These are phyloP conservation scores for Unio delphinus DNA, from an alignment of 2,888 invertebrate genomes.

Conservation along the genomic window DNA sequence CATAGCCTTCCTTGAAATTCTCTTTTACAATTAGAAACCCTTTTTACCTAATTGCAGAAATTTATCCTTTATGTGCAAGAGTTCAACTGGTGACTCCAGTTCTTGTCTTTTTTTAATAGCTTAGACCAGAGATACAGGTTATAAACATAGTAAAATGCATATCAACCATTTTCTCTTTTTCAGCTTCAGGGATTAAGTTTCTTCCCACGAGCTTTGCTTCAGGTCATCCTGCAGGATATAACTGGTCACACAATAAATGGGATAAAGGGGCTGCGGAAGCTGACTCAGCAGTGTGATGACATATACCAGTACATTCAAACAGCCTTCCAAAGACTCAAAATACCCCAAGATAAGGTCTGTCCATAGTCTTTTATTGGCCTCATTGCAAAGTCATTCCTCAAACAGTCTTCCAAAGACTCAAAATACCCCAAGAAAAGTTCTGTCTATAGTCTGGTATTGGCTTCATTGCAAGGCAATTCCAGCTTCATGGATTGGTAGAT, in stretches of 20 bases:
- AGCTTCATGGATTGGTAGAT: not conserved
- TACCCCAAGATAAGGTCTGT: conserved; percentile 73
- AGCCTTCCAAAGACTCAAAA: conserved; percentile 78
- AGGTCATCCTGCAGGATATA: conserved; percentile 74
- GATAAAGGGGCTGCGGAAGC: conserved; percentile 63
- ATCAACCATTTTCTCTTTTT: conserved; percentile 10
- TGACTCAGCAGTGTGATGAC: conserved; percentile 77
- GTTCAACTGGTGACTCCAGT: too few relatives aligned
- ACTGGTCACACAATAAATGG: conserved; percentile 60
- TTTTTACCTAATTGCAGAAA: too few relatives aligned
- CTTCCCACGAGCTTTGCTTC: conserved; percentile 83
- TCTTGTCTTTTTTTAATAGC: too few relatives aligned
- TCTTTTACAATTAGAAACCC: too few relatives aligned
- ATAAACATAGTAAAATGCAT: too few relatives aligned
- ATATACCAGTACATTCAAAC: conserved; percentile 82
- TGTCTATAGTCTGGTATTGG: not conserved
- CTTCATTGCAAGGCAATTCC: not conserved
- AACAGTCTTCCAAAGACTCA: conserved; percentile 79
- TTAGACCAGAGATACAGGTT: too few relatives aligned
- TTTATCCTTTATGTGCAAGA: too few relatives aligned
- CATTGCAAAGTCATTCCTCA: conserved; percentile 37
- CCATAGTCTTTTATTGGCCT: not conserved
- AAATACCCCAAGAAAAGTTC: conserved; percentile 75
- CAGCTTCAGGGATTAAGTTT: conserved; percentile 78
- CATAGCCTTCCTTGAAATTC: too few relatives aligned